phyloP scores from a whole-genome alignment of 1,140 invertebrate genomes.

The Holotrichia oblita region DNA sequence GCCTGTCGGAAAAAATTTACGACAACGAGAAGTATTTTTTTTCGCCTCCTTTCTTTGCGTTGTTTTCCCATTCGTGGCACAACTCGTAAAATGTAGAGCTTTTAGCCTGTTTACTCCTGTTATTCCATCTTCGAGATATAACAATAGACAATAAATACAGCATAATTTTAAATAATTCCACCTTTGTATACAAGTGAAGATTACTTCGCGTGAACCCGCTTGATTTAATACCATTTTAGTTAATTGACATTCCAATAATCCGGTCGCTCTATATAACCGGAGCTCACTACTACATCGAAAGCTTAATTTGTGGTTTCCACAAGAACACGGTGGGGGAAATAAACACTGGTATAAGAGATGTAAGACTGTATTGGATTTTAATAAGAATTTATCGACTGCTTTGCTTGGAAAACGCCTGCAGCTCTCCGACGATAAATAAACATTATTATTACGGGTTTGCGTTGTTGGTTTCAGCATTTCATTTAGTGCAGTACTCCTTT shows the following conservation, averaged over 20 bases:
- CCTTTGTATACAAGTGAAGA: too few species aligned
- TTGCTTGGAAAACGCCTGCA: neutral
- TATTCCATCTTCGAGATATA: too few species aligned
- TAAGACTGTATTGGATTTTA: conserved; percentile 17
- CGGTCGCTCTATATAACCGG: neutral
- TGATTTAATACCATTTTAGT: neutral
- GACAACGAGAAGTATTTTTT: too few species aligned
- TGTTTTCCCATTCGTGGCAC: too few species aligned
- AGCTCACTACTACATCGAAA: neutral
- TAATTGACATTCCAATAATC: conserved; percentile 1
- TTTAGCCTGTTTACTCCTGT: too few species aligned
- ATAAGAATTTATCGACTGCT: conserved; percentile 7
- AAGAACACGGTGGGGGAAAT: neutral
- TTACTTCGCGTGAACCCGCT: neutral
- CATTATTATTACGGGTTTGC: neutral
- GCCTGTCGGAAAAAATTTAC: too few species aligned
- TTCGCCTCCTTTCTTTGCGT: too few species aligned
- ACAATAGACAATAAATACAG: too few species aligned
- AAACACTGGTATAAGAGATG: conserved; percentile 15
- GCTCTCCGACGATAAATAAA: neutral
- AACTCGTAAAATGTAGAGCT: too few species aligned
- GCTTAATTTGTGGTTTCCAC: neutral
- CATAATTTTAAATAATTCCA: too few species aligned
- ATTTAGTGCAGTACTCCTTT: neutral
- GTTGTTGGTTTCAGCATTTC: neutral